Percentiles rank a stretch among this genome's conserved stretches.
These are phyloP conservation scores for Bufotes viridis DNA, from an alignment of 2,797 vertebrate species.

Conservation along the genomic window DNA sequence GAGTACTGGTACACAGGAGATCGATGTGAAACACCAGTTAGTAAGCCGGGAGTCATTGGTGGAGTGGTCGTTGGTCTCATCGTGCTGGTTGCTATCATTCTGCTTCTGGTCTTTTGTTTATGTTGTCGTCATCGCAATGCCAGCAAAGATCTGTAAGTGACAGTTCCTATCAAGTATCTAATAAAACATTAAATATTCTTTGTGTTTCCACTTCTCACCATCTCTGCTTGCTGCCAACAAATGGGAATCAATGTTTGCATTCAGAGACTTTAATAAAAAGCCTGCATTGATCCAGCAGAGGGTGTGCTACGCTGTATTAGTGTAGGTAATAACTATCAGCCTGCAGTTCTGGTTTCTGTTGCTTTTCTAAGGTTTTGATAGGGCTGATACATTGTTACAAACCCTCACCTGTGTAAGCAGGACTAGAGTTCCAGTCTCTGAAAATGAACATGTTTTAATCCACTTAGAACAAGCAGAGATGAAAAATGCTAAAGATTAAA, in stretches of 20 bases:
- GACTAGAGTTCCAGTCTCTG: no score
- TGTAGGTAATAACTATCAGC: neutral
- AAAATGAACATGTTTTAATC: no score
- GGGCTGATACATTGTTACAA: no score
- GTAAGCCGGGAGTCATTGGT: conserved; percentile 59
- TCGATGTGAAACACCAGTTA: conserved; percentile 33
- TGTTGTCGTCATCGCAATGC: no score
- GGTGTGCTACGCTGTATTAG: neutral
- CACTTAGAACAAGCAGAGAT: no score
- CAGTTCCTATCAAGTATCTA: no score
- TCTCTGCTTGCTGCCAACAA: neutral
- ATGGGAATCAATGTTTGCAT: neutral
- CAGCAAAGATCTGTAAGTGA: neutral
- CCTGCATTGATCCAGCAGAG: neutral
- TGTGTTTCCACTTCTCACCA: neutral
- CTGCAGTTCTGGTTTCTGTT: no score
- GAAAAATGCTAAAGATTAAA: no score
- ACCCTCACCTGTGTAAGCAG: no score
- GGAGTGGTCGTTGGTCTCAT: conserved; percentile 41
- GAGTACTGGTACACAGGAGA: conserved; percentile 61
- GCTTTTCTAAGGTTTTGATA: no score
- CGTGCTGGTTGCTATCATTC: conserved; percentile 35
- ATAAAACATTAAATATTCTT: no score
- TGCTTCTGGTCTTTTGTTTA: conserved; percentile 13
- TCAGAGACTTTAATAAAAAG: no score